Evolutionary conservation across 1,140 invertebrate species (phyloP).

Genomic region (Hyles vespertilio): DNA sequence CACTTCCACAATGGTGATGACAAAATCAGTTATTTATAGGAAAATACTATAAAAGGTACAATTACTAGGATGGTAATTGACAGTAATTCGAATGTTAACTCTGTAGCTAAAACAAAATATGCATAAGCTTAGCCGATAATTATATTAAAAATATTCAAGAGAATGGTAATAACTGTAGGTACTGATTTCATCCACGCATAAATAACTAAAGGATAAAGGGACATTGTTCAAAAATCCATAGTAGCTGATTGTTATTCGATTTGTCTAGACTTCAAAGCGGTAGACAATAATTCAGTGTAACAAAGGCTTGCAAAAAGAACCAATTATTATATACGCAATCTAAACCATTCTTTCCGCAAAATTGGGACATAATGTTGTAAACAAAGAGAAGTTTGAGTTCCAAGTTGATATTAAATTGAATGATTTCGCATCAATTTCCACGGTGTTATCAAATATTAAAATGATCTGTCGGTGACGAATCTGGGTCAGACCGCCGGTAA

Average conservation of each 20-base stretch:
- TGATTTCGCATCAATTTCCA: slow-evolving; percentile 9
- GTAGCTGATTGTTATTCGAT: slow-evolving; percentile 2
- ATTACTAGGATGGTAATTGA: too few relatives aligned
- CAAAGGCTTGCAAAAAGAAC: slow-evolving; percentile 33
- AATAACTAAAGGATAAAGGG: not conserved
- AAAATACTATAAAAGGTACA: too few relatives aligned
- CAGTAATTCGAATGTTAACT: too few relatives aligned
- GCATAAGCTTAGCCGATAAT: too few relatives aligned
- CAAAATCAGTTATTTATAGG: too few relatives aligned
- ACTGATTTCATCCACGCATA: too few relatives aligned
- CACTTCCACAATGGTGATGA: too few relatives aligned
- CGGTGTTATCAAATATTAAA: slow-evolving; percentile 29
- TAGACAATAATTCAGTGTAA: slow-evolving; percentile 24
- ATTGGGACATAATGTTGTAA: slow-evolving; percentile 24
- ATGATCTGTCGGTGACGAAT: slow-evolving; percentile 13
- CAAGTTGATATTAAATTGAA: slow-evolving; percentile 1
- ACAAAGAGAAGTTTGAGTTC: slow-evolving; percentile 9
- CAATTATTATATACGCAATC: slow-evolving; percentile 34
- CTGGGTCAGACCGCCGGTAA: slow-evolving; percentile 14
- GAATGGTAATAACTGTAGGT: too few relatives aligned
- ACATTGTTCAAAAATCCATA: not conserved
- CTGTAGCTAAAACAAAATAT: too few relatives aligned
- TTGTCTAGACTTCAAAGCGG: slow-evolving; percentile 1
- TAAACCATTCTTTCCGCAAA: slow-evolving; percentile 26
- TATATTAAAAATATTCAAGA: too few relatives aligned